Base-by-base conservation (phyloP, 2,113 vertebrate species). In the Oophaga pumilio region DNA sequence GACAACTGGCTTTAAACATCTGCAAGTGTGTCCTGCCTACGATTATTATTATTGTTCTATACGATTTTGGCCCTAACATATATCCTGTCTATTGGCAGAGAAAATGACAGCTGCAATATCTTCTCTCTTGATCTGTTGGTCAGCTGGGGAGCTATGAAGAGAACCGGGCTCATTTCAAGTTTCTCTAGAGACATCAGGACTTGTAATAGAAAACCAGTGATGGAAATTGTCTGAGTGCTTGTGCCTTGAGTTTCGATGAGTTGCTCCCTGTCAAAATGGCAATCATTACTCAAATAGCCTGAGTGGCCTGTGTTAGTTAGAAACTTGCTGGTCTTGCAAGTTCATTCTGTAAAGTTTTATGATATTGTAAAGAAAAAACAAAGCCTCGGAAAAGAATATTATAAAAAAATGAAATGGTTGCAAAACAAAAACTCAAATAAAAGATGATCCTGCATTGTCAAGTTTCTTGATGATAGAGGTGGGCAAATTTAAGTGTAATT, bases 261-360 rank as follows among this genome's bases (percentile, higher is more conserved):
- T 92, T 91, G 91, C 89, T 93, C 91, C 91, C 90, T 92, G 90
- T 93, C 92, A 92, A 90, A 90, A 92, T 43, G 85, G 18, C 76
- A 90, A 85, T 78, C 78, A 89, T 92, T 64, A n/a, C 86, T 86
- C 90, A 88, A 26, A 87, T 82, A 88, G 84, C 68, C 84, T 84
- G 79, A 85, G 86, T 91, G 90, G 76, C 84, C 62, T 85, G 79
- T 90, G 86, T 85, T 84, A 82, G 64, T 88, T 73, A 60, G 76
- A 26, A 89, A 89, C 43, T 89, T 85, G 84, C 84, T 77, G 84
- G 28, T 28, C 56, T 85, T 85, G 84, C 84, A 76, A 77, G 52
- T 85, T 77, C n/a, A 76, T 77, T 85, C 26, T 85, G 53, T 60
- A 77, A 84, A 85, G 84, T 85, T 85, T 73, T 62, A 59, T 49